phyloP scores from a whole-genome alignment of 2,113 vertebrate species.

The Brachyhypopomus gauderio region DNA sequence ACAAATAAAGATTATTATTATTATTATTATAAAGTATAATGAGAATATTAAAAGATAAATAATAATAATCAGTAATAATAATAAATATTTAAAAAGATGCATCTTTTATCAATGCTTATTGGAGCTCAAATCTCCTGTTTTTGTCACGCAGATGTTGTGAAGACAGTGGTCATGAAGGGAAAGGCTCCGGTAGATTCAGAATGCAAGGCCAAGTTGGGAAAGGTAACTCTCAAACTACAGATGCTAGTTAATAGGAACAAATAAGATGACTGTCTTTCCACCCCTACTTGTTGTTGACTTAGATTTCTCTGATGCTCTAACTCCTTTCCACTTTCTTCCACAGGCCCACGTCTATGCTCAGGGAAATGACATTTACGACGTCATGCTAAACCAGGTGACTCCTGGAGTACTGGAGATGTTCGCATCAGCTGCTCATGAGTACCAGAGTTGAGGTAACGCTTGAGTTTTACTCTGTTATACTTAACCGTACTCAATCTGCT shows the following conservation, averaged over 20 bases:
- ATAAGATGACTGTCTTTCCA: no score
- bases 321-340: slow-evolving; percentile 13
- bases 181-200: slow-evolving; percentile 86
- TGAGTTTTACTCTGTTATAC: no score
- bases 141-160: slow-evolving; percentile 75
- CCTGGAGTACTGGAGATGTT: background rate
- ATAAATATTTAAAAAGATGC: no score
- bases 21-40: no score
- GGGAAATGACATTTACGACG: slow-evolving; percentile 81
- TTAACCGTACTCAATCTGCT: background rate
- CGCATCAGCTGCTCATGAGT: no score
- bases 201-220: slow-evolving; percentile 81
- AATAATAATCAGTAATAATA: no score
- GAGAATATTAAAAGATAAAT: no score
- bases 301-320: background rate
- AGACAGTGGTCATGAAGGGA: slow-evolving; percentile 84
- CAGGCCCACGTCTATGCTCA: slow-evolving; percentile 86
- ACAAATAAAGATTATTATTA: no score
- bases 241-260: no score
- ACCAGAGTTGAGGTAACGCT: no score
- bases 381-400: slow-evolving; percentile 88
- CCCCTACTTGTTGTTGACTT: no score
- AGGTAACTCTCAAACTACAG: slow-evolving; percentile 68
- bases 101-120: no score
- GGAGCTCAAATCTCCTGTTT: background rate